Evolutionary conservation across 2,888 invertebrate species (phyloP), one percentile per base, ranked within the genome.

Genomic region (Ormia ochracea): DNA sequence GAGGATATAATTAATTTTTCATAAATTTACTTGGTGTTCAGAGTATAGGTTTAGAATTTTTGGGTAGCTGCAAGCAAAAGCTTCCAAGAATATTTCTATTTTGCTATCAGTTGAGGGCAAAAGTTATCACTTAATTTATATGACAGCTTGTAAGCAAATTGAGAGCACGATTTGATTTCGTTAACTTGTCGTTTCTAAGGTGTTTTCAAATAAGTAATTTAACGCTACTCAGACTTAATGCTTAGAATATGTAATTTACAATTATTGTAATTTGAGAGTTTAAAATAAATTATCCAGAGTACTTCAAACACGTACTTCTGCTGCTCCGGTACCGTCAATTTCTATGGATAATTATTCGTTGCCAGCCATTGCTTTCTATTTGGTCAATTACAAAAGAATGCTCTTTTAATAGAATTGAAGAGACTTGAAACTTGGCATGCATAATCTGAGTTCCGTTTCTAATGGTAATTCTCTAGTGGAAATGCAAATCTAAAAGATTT

Each of bases 1-100:
- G 82, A 87, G 88, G 88, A 86, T 85, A 84, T 87, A 87, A 87
- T 88, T 87, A 88, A 88, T 87, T 88, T 89, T 88, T 87, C 85
- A 86, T 84, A 84, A 87, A 87, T 70, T 74, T 70, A 70, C 28
- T n/a, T 23, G 28, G 72, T 66, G 41, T 31, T 48, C 17, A 41
- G 38, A 38, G n/a, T 41, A 21, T 4, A 43, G n/a, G 50, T 50
- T 65, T 56, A 14, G 43, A 58, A 58, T 59, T 33, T 12, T 41
- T 50, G 63, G 48, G 41, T 58, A 66, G 43, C 23, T 70, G n/a
- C 48, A 48, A 23, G 4, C 33, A 43, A 48, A 45, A n/a, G 26
- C 31, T 38, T 21, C 45, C 28, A n/a, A 19, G 3, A 63, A 48
- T 10, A 38, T 65, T 23, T 26, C 48, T 28, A 2, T 48, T 50